Evolutionary conservation across 2,888 invertebrate species (phyloP).

Genomic region (Pinctada fucata): DNA sequence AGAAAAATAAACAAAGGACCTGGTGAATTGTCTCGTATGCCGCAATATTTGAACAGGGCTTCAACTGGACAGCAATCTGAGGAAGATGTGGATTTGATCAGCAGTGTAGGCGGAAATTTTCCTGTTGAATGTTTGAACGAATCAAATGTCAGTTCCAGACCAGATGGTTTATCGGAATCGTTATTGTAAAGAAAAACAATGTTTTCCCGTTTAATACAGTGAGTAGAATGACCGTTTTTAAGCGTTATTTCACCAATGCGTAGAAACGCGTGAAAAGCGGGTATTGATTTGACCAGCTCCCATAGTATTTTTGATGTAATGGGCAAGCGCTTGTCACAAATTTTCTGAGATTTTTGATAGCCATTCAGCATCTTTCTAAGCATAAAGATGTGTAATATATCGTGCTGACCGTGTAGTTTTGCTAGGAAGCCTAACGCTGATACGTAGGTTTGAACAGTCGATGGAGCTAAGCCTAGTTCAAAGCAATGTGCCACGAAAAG

Average conservation of each 20-base stretch:
- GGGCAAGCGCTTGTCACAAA: constrained; percentile 16
- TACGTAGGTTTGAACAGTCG: constrained; percentile 23
- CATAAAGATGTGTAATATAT: constrained; percentile 11
- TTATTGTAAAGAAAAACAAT: too few species aligned
- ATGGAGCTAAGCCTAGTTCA: constrained; percentile 4
- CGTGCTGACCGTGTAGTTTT: background rate
- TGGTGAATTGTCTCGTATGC: too few species aligned
- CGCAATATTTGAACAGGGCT: too few species aligned
- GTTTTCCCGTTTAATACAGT: too few species aligned
- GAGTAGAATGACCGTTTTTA: too few species aligned
- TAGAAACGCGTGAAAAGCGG: background rate
- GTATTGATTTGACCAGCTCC: too few species aligned
- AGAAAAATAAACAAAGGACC: too few species aligned
- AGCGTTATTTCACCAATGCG: constrained; percentile 1
- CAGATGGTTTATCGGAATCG: too few species aligned
- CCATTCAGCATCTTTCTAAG: constrained; percentile 18
- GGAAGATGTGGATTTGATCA: too few species aligned
- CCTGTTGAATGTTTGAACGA: constrained; percentile 9
- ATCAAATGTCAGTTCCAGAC: too few species aligned
- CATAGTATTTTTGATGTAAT: constrained; percentile 21
- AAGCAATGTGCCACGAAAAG: constrained; percentile 26
- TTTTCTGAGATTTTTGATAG: background rate
- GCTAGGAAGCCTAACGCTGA: constrained; percentile 18
- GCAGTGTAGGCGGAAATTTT: too few species aligned
- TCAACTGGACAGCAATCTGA: too few species aligned